These are phyloP conservation scores for Brachyhypopomus gauderio DNA, from an alignment of 2,113 vertebrate genomes.

Conservation along the genomic window DNA sequence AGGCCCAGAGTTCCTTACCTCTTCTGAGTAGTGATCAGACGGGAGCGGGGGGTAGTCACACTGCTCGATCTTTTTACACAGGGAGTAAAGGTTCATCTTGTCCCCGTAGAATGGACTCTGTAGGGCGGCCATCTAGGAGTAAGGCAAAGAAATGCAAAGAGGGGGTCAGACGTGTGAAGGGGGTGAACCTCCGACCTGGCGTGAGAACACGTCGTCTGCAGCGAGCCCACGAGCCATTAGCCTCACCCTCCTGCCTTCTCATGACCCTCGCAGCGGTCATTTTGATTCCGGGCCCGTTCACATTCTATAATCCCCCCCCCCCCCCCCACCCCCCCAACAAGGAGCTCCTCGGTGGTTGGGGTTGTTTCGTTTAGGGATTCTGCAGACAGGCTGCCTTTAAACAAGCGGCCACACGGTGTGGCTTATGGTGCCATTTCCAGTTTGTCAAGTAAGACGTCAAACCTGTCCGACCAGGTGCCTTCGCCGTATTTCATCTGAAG, in stretches of 20 bases:
- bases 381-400: too few relatives aligned
- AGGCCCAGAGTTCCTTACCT: slow-evolving; percentile 71
- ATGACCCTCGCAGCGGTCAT: not conserved
- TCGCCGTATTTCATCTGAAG: too few relatives aligned
- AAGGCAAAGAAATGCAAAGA: slow-evolving; percentile 33
- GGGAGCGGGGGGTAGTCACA: slow-evolving; percentile 98
- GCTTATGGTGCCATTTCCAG: too few relatives aligned
- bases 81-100: slow-evolving; percentile 98
- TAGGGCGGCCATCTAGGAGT: slow-evolving; percentile 90
- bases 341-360: too few relatives aligned
- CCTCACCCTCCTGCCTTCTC: not conserved
- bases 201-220: not conserved
- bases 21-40: slow-evolving; percentile 98
- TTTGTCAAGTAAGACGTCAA: too few relatives aligned
- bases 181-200: not conserved
- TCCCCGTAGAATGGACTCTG: slow-evolving; percentile 99
- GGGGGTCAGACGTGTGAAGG: not conserved
- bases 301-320: too few relatives aligned
- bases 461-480: too few relatives aligned
- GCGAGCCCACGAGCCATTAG: not conserved
- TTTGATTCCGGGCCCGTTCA: not conserved
- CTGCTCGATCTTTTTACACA: slow-evolving; percentile 99
- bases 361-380: too few relatives aligned
- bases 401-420: too few relatives aligned
- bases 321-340: too few relatives aligned